Evolutionary conservation across 2,888 invertebrate genomes (phyloP).

Genomic region (Acleris cristana): DNA sequence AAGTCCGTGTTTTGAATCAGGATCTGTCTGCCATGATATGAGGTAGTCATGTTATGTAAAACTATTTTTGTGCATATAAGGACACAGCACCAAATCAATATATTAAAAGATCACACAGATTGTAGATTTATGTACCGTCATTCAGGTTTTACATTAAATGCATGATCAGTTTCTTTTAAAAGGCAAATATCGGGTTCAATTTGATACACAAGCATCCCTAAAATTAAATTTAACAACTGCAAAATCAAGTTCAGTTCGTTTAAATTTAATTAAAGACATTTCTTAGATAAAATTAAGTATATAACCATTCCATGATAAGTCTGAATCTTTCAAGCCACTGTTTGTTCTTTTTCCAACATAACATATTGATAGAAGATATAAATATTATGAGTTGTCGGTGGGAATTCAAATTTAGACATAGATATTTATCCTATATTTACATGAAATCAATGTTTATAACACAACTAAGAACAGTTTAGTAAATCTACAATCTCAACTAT

Average conservation of each 20-base stretch:
- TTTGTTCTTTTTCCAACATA: slow-evolving; percentile 3
- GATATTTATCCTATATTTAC: slow-evolving; percentile 66
- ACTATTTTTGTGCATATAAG: slow-evolving; percentile 58
- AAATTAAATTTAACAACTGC: no score
- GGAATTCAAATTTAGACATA: slow-evolving; percentile 16
- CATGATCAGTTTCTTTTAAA: background rate
- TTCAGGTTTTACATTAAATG: background rate
- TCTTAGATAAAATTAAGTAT: no score
- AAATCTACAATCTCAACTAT: slow-evolving; percentile 48
- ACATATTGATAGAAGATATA: background rate
- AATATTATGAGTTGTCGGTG: slow-evolving; percentile 15
- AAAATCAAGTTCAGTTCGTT: no score
- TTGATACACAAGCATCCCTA: no score
- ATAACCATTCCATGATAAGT: background rate
- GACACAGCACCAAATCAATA: slow-evolving; percentile 56
- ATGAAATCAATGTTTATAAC: slow-evolving; percentile 45
- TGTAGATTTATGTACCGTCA: slow-evolving; percentile 18
- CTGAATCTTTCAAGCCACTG: background rate
- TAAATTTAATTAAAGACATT: no score
- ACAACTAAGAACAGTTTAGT: slow-evolving; percentile 8
- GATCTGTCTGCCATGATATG: slow-evolving; percentile 72
- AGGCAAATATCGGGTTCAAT: background rate
- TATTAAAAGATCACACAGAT: slow-evolving; percentile 41
- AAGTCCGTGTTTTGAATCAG: slow-evolving; percentile 34
- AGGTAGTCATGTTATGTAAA: slow-evolving; percentile 71